These are phyloP conservation scores for Drosophila tani DNA, from an alignment of 1,140 invertebrate genomes.

Conservation along the genomic window DNA sequence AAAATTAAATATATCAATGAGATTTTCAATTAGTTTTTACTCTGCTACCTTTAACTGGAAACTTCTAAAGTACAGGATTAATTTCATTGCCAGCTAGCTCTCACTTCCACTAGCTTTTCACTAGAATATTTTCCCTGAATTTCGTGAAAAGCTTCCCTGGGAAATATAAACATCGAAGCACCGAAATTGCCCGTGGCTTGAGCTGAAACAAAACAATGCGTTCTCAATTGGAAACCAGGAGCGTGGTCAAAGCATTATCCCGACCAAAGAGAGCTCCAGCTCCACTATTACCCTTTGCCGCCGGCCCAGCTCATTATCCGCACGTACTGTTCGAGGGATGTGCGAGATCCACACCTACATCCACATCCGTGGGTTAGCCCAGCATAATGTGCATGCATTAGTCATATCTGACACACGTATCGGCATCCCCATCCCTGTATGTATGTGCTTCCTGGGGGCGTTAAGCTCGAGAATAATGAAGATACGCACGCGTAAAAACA, in stretches of 20 bases:
- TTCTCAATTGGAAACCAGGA: slow-evolving; percentile 32
- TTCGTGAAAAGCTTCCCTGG: slow-evolving; percentile 1
- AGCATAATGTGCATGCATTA: slow-evolving; percentile 72
- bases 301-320: slow-evolving; percentile 64
- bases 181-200: slow-evolving; percentile 13
- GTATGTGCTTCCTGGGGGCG: slow-evolving; percentile 41
- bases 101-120: background rate
- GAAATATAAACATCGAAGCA: slow-evolving; percentile 18
- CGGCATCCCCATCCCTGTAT: background rate
- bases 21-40: too few species aligned
- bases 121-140: slow-evolving; percentile 3
- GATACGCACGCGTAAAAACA: slow-evolving; percentile 62
- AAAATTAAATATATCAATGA: too few species aligned
- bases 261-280: slow-evolving; percentile 1
- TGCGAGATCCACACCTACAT: background rate
- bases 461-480: slow-evolving; percentile 44
- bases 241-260: slow-evolving; percentile 33
- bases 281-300: slow-evolving; percentile 31
- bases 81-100: background rate
- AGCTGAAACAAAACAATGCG: slow-evolving; percentile 46
- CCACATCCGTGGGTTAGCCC: slow-evolving; percentile 13
- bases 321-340: slow-evolving; percentile 38
- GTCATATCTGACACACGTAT: slow-evolving; percentile 65
- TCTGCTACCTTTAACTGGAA: background rate
- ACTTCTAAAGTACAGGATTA: background rate